Evolutionary conservation across 2,888 invertebrate genomes (phyloP).

Genomic region (Dorcus hopei): DNA sequence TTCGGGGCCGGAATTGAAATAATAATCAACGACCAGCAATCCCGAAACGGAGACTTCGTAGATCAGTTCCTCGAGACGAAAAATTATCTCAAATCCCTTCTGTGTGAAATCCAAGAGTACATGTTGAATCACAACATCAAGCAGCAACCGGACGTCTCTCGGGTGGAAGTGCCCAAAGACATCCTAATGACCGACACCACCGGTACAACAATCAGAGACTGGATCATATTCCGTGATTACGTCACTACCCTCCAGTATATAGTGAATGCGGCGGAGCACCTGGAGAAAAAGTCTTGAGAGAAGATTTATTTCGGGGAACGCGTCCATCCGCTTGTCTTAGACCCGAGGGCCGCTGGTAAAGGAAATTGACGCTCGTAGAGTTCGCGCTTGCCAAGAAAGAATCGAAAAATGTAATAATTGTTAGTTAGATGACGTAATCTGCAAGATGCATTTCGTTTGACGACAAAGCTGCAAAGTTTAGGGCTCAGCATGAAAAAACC

Average conservation of each 20-base stretch:
- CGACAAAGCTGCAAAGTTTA: too few relatives aligned
- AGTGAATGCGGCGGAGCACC: slow-evolving; percentile 46
- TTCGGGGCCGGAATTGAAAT: slow-evolving; percentile 69
- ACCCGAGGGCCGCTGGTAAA: too few relatives aligned
- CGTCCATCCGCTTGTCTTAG: not conserved
- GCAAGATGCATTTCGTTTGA: too few relatives aligned
- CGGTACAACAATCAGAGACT: slow-evolving; percentile 48
- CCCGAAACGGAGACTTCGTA: slow-evolving; percentile 50
- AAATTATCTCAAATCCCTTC: slow-evolving; percentile 59
- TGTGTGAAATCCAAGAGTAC: slow-evolving; percentile 67
- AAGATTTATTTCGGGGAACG: slow-evolving; percentile 11
- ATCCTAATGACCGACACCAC: slow-evolving; percentile 16
- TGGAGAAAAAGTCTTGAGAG: slow-evolving; percentile 26
- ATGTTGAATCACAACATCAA: slow-evolving; percentile 53
- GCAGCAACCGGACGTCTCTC: slow-evolving; percentile 50
- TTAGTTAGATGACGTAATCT: too few relatives aligned
- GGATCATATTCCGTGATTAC: slow-evolving; percentile 62
- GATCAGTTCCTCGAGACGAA: slow-evolving; percentile 59
- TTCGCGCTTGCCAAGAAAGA: too few relatives aligned
- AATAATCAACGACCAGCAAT: slow-evolving; percentile 59
- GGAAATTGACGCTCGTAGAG: too few relatives aligned
- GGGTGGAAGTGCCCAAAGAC: slow-evolving; percentile 49
- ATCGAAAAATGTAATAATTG: too few relatives aligned
- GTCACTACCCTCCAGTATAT: slow-evolving; percentile 58
- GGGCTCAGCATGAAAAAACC: too few relatives aligned